Evolutionary conservation across 2,888 invertebrate genomes (phyloP), one percentile per base, ranked within the genome.

Genomic region (Ormia ochracea): DNA sequence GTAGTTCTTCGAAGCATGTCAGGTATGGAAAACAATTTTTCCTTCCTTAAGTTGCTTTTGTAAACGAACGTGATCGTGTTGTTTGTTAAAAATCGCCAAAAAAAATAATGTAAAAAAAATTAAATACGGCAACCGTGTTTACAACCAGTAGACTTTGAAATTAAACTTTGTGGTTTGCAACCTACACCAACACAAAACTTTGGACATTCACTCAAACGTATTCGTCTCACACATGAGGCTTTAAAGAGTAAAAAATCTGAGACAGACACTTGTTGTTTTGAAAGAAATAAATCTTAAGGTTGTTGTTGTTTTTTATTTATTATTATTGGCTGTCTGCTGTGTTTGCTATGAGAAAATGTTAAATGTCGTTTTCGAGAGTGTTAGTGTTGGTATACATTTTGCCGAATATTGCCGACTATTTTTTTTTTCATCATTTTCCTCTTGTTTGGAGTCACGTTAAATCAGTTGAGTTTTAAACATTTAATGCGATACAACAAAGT

Each of bases 381-480:
- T 6, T 28, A 4, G 28, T n/a, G 28, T 59, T 28, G 48, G 23
- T 59, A 21, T 38, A 33, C 9, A 21, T 58, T 45, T 58, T 38
- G 45, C 28, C 14, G 59, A 23, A 41, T 61, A 14, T 50, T 59
- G 21, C 52, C 31, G 54, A n/a, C n/a, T n/a, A n/a, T n/a, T 28
- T 69, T 45, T 26, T 66, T 66, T 54, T 74, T 74, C 31, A 58
- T 63, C 69, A 59, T 73, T 66, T 76, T 77, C 68, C 61, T 36
- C 74, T 73, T 69, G 78, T 63, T 80, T 73, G 65, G 78, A 82
- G 83, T 83, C 83, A 84, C 83, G 83, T 84, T 82, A 84, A 82
- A 83, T 85, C 86, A 87, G 87, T 87, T 86, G 87, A 87, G 86
- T 87, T 87, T 87, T 83, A 84, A 87, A 86, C 87, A 87, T 87